Percentiles rank a stretch among this genome's conserved stretches.
Conservation (phyloP, 2,888 invertebrate genomes). For the Gortyna flavago region DNA sequence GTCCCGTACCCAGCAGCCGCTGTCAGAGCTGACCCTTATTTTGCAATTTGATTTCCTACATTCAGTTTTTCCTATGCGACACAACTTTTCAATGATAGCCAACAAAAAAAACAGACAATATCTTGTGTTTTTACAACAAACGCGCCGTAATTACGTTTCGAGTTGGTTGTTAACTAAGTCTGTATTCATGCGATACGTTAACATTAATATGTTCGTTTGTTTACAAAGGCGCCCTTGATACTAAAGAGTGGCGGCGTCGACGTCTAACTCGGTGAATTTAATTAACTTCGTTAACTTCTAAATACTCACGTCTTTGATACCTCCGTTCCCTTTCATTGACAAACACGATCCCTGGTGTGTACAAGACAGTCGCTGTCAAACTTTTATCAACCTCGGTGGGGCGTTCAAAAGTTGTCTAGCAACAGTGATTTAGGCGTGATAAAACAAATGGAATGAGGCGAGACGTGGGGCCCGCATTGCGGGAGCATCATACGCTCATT, state of each 20-base stretch:
- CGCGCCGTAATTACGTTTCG: conserved; percentile 82
- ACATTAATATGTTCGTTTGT: conserved; percentile 87
- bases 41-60: conserved; percentile 80
- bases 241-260: conserved; percentile 85
- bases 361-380: conserved; percentile 87
- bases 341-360: conserved; percentile 83
- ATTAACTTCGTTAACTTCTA: conserved; percentile 90
- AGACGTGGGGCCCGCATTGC: conserved; percentile 85
- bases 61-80: conserved; percentile 51
- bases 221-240: conserved; percentile 87
- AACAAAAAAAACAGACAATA: conserved; percentile 61
- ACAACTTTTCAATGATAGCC: conserved; percentile 50
- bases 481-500: conserved; percentile 87
- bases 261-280: conserved; percentile 88
- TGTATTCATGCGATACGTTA: conserved; percentile 86
- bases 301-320: conserved; percentile 90
- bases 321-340: conserved; percentile 86
- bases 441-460: conserved; percentile 86
- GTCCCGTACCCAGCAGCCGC: conserved; percentile 70
- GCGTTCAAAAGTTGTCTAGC: conserved; percentile 82
- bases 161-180: conserved; percentile 81
- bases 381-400: conserved; percentile 82
- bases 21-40: conserved; percentile 78
- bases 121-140: conserved; percentile 76
- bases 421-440: conserved; percentile 88